Conservation (phyloP, 2,113 vertebrate species). For the Mirza zaza region DNA sequence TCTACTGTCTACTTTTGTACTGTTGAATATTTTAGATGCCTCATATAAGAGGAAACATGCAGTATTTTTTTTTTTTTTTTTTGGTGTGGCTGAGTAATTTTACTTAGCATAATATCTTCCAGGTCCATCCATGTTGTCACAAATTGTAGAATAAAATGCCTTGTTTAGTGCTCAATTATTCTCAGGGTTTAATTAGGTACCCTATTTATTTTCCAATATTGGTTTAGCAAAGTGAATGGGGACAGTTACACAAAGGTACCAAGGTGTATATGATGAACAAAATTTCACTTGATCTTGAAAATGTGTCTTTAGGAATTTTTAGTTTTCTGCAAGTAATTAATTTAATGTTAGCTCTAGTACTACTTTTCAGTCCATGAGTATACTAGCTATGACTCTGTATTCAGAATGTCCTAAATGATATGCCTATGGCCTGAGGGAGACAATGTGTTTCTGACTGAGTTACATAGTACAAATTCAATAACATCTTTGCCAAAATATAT, state of each 20-base stretch:
- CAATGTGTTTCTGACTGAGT: neutral
- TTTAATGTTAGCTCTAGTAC: neutral
- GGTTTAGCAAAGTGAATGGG: neutral
- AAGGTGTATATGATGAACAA: neutral
- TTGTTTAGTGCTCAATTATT: neutral
- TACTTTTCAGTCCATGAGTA: neutral
- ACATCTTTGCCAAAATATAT: conserved; percentile 54
- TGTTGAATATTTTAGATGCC: neutral
- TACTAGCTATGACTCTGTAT: neutral
- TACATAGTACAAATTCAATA: conserved; percentile 52
- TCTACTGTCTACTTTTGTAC: neutral
- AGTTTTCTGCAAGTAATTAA: neutral
- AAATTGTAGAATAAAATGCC: neutral
- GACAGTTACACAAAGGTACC: neutral
- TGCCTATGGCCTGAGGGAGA: neutral
- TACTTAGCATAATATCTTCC: neutral
- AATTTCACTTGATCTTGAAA: neutral
- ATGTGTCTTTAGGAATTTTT: neutral
- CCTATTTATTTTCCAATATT: neutral
- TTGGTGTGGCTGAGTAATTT: neutral
- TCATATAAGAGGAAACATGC: neutral
- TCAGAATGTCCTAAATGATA: neutral
- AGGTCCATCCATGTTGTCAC: neutral
- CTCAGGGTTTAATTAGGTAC: neutral
- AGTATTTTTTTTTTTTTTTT: neutral